Base-by-base conservation (phyloP, 2,888 invertebrate species). In the Caenorhabditis wallacei region DNA sequence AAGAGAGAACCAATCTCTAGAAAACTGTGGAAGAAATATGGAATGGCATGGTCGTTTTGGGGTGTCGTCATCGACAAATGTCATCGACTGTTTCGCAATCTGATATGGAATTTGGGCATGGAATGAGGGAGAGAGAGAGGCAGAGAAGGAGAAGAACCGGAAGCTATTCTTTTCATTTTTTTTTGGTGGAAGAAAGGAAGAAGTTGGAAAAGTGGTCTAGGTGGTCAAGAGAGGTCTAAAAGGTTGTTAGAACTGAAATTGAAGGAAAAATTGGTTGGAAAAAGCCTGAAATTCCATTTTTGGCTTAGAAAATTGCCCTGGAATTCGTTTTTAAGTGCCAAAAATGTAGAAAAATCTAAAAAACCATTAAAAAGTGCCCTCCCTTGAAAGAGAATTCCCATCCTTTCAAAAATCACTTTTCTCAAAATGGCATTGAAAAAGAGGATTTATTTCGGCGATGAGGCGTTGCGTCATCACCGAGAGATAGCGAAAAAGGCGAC, bases 81-180 rank as follows among this genome's bases (percentile, higher is more conserved):
- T 53, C 53, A 24, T 35, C 30, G 57, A 35, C 35, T 57, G 57
- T 57, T 57, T 57, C 57, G 57, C 57, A 57, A 57, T 57, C 57
- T 57, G 57, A 57, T 57, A 57, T 30, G 35, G 57, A 35, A 43
- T 22, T 40, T 18, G 16, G 18, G 16, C 51, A 69, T 37, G 11
- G 26, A 18, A 40, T 4, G 37, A 43, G 69, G 24, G 43, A 46
- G 11, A 26, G 51, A 30, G 35, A 18, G 53, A 30, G 10, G 18
- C 30, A 26, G 2, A 22, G 53, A 53, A 11, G n/a, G 43, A 18
- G 40, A 18, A 51, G 51, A 64, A 64, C 48, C 51, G 61, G 61
- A 61, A 61, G 61, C 16, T 40, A 24, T 3, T 40, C 13, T n/a
- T 35, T 57, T 57, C 40, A 35, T 35, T 35, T 57, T 59, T 59